phyloP scores from a whole-genome alignment of 2,888 invertebrate species.

The Heliconius ethilla region DNA sequence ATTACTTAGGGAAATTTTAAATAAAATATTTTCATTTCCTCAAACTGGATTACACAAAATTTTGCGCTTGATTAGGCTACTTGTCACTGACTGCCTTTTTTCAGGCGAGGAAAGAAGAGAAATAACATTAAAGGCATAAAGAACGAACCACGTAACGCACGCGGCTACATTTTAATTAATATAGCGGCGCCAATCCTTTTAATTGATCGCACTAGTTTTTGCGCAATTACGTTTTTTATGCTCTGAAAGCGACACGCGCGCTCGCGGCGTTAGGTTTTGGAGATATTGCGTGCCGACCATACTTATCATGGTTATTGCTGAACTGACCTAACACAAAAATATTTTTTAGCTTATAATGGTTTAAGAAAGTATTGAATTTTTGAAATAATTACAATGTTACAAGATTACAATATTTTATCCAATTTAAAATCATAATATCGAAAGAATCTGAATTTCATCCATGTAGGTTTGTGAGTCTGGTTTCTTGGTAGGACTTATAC shows the following conservation, averaged over 20 bases:
- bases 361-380: background rate
- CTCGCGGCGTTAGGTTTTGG: background rate
- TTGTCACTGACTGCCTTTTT: background rate
- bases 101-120: background rate
- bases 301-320: background rate
- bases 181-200: constrained; percentile 37
- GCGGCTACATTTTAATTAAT: constrained; percentile 18
- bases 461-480: background rate
- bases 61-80: background rate
- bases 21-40: background rate
- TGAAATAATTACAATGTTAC: background rate
- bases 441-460: background rate
- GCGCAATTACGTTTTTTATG: constrained; percentile 44
- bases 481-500: no score
- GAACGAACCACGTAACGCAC: constrained; percentile 33
- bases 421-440: no score
- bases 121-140: no score
- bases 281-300: background rate
- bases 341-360: background rate
- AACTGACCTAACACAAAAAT: background rate
- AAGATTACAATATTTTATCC: no score
- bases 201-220: constrained; percentile 42
- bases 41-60: background rate
- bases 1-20: background rate
- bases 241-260: constrained; percentile 42